phyloP scores from a whole-genome alignment of 2,113 vertebrate genomes.

The Zosterops hypoxanthus region DNA sequence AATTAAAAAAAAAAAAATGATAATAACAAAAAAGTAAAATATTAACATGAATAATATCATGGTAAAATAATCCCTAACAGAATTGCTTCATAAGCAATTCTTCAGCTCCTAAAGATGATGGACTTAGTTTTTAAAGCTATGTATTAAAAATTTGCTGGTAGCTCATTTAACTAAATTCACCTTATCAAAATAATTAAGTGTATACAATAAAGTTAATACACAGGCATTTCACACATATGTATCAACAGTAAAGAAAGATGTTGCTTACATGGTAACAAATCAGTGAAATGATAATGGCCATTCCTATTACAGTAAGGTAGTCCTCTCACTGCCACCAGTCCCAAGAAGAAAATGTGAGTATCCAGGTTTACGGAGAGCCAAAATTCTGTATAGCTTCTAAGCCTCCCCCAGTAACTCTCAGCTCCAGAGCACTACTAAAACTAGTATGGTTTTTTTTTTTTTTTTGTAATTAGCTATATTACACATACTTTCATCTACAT shows the following conservation, averaged over 20 bases:
- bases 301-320: neutral
- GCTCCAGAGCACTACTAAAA: neutral
- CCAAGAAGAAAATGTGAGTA: neutral
- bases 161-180: neutral
- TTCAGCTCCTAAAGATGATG: neutral
- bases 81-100: neutral
- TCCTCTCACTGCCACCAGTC: neutral
- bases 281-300: neutral
- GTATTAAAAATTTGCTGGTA: neutral
- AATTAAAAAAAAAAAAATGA: neutral
- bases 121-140: neutral
- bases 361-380: neutral
- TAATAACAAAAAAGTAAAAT: neutral
- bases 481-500: neutral
- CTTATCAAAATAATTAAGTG: neutral
- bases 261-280: neutral
- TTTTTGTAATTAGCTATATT: neutral
- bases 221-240: neutral
- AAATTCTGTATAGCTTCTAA: neutral
- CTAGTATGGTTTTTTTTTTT: neutral
- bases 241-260: neutral
- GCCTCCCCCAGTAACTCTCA: rapidly evolving
- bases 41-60: neutral
- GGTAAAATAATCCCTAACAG: neutral
- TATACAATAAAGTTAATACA: neutral